A percentile compares a stretch with the other conserved stretches of the same genome.
These are phyloP conservation scores for Poeciliopsis retropinna DNA, from an alignment of 2,113 vertebrate species.

Conservation along the genomic window DNA sequence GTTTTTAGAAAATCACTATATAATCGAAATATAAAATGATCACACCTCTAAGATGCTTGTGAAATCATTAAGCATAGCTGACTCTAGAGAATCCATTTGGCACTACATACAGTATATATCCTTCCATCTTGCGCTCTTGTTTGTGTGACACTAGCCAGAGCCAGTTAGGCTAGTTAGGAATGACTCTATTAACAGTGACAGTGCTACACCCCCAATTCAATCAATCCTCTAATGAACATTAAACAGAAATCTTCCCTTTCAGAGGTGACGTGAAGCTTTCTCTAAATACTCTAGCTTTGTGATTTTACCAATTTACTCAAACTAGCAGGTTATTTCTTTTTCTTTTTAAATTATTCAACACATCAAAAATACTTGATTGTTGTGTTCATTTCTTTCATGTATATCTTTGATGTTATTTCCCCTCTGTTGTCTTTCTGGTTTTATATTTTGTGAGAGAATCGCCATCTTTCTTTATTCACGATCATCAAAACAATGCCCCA, in stretches of 20 bases:
- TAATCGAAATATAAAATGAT: too few relatives aligned
- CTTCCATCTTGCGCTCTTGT: constrained; percentile 32
- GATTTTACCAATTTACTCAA: neutral
- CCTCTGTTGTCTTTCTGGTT: constrained; percentile 18
- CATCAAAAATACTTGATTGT: neutral
- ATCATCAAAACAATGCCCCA: constrained; percentile 52
- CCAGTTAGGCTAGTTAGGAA: constrained; percentile 69
- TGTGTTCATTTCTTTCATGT: neutral
- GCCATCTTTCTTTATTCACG: constrained; percentile 34
- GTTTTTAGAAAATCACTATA: too few relatives aligned
- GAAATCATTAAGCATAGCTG: neutral
- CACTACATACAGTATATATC: neutral
- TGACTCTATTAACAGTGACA: constrained; percentile 77
- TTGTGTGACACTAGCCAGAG: constrained; percentile 68
- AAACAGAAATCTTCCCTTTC: constrained; percentile 62
- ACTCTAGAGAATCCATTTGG: neutral
- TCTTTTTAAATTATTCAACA: constrained; percentile 7
- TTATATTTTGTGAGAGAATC: constrained; percentile 41
- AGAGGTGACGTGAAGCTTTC: constrained; percentile 49
- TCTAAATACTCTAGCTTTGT: constrained; percentile 6
- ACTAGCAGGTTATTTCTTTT: neutral
- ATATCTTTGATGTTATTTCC: constrained; percentile 18
- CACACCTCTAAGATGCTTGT: neutral
- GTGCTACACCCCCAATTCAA: constrained; percentile 76
- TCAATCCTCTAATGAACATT: constrained; percentile 72